A percentile compares a stretch with the other conserved stretches of the same genome.
phyloP scores from a whole-genome alignment of 2,797 vertebrate species.

The Merluccius polli region DNA sequence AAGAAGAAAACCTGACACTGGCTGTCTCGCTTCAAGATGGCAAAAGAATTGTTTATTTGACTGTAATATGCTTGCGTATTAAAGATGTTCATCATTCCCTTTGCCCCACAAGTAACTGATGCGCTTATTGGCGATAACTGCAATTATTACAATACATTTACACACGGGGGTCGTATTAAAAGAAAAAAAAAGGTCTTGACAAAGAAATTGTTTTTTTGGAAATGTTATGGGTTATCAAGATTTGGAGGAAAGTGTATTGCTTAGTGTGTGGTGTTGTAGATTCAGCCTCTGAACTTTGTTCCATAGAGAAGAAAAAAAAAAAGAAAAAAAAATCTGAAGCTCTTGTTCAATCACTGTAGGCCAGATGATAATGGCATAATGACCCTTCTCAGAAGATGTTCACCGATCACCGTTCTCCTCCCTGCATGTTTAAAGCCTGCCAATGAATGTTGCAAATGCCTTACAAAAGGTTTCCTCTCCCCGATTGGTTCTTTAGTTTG shows the following conservation, averaged over 20 bases:
- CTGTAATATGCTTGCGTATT: constrained; percentile 44
- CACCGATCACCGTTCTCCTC: constrained; percentile 64
- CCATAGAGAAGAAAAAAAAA: constrained; percentile 17
- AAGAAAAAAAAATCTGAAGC: constrained; percentile 26
- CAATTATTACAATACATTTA: constrained; percentile 60
- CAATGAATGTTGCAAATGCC: constrained; percentile 90
- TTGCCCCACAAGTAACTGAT: constrained; percentile 31
- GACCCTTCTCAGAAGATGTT: constrained; percentile 27
- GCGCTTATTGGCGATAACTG: constrained; percentile 37
- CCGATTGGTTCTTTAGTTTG: constrained; percentile 59
- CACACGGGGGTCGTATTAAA: constrained; percentile 29
- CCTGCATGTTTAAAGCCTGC: constrained; percentile 88
- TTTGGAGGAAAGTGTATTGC: constrained; percentile 36
- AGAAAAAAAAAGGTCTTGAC: constrained; percentile 16
- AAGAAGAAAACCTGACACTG: constrained; percentile 12
- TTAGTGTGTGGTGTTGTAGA: constrained; percentile 44
- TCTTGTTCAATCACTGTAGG: constrained; percentile 27
- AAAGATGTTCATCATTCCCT: constrained; percentile 38
- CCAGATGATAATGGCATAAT: background rate
- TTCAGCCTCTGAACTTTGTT: constrained; percentile 29
- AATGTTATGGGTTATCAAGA: constrained; percentile 17
- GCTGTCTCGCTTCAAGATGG: constrained; percentile 2
- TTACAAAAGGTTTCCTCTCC: constrained; percentile 67
- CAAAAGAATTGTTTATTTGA: constrained; percentile 19
- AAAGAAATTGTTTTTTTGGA: constrained; percentile 1